Percentiles rank a stretch among this genome's conserved stretches.
Evolutionary conservation across 2,113 vertebrate genomes (phyloP).

Genomic region (Rallus limicola): DNA sequence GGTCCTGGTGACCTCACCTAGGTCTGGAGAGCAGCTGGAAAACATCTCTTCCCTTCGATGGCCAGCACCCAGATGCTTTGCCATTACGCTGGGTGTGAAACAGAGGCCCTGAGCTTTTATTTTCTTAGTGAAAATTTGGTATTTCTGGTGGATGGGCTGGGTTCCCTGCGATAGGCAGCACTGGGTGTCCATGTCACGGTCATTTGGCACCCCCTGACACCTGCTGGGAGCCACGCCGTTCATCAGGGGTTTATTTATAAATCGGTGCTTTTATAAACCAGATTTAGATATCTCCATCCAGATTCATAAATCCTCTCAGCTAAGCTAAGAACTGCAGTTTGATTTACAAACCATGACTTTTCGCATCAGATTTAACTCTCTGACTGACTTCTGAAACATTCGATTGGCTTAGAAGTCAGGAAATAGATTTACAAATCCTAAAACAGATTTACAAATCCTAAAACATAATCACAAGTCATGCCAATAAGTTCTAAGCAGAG

Average conservation of each 20-base stretch:
- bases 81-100: neutral
- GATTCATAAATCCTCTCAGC: conserved; percentile 62
- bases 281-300: conserved; percentile 47
- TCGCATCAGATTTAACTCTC: conserved; percentile 56
- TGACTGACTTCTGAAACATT: conserved; percentile 42
- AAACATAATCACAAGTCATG: conserved; percentile 19
- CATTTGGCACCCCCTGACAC: neutral
- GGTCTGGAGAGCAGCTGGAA: neutral
- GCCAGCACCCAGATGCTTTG: neutral
- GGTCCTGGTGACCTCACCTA: neutral
- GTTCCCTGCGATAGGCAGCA: fast-evolving
- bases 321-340: conserved; percentile 27
- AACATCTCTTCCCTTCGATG: neutral
- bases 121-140: neutral
- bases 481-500: neutral
- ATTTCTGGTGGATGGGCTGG: neutral
- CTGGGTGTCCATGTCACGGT: neutral
- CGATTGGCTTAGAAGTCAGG: conserved; percentile 48
- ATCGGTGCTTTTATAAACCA: conserved; percentile 43
- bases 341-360: conserved; percentile 62
- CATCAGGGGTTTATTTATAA: conserved; percentile 7
- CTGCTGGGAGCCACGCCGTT: neutral
- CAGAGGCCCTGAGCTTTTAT: neutral
- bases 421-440: conserved; percentile 58
- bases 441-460: conserved; percentile 54